Evolutionary conservation across 2,888 invertebrate species (phyloP), one percentile per base, ranked within the genome.

Genomic region (Dione vanillae): DNA sequence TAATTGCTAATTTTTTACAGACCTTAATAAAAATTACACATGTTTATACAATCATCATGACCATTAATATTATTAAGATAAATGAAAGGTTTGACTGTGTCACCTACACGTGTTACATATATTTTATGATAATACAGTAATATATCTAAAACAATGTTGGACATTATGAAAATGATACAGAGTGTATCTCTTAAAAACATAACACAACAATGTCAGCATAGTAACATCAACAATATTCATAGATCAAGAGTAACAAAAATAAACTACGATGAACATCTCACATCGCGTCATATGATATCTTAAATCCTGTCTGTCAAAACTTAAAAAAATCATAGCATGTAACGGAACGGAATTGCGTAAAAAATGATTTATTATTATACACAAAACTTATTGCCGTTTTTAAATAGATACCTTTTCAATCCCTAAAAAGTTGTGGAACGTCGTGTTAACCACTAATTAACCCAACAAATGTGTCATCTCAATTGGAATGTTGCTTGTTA

Each of bases 261-360:
- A 82, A 79, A 75, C 79, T 81, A 75, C 82, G 80, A 78, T 82
- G 82, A 82, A 79, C 78, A 77, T 78, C 71, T 76, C 78, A 79
- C 78, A 79, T 72, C 61, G 65, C 77, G 90, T 81, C 79, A 91
- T 79, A 78, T 82, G 91, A 92, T 80, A 89, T 87, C 80, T 74
- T 69, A 87, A 84, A 89, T 91, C 89, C 91, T 89, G 90, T 80
- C 82, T 87, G 90, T 87, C 88, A 87, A 82, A 79, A 86, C 71
- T 80, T 84, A 83, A 88, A 90, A 89, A 89, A 85, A 83, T 80
- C 76, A 80, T 77, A 84, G 80, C 84, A 82, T 80, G 80, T 85
- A 88, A 87, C 87, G 88, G 78, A 88, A 89, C 86, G 87, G 87
- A 84, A 88, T 89, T 78, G 85, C 82, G 84, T 86, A 84, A 86